phyloP scores from a whole-genome alignment of 2,888 invertebrate species.

The Palloptera scutellata region DNA sequence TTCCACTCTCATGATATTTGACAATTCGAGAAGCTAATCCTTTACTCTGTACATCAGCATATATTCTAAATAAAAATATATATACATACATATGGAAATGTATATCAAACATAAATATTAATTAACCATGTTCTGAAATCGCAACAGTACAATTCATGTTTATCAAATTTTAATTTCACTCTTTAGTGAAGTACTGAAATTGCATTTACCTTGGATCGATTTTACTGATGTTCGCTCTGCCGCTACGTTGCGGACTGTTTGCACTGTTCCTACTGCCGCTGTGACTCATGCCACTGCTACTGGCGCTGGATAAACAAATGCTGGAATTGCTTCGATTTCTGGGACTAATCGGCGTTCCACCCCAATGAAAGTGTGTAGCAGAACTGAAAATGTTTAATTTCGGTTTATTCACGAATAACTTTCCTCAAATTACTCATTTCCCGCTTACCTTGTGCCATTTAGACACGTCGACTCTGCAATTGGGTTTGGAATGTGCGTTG shows the following conservation, averaged over 20 bases:
- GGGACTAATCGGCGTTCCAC: slow-evolving; percentile 44
- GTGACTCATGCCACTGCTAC: neutral
- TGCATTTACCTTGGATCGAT: slow-evolving; percentile 55
- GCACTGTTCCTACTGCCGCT: slow-evolving; percentile 27
- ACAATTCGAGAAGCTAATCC: slow-evolving; percentile 66
- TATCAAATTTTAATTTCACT: neutral
- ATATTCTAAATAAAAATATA: slow-evolving; percentile 49
- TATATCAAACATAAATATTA: no score
- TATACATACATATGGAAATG: no score
- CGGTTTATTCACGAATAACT: neutral
- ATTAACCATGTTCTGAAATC: no score
- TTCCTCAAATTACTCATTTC: neutral
- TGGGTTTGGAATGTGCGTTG: slow-evolving; percentile 51
- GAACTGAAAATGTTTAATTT: slow-evolving; percentile 28
- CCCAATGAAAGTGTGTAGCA: slow-evolving; percentile 44
- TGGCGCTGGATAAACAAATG: slow-evolving; percentile 31
- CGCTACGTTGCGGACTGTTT: slow-evolving; percentile 32
- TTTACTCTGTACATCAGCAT: slow-evolving; percentile 67
- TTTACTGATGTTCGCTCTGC: slow-evolving; percentile 46
- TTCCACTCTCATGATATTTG: slow-evolving; percentile 63
- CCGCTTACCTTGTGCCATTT: slow-evolving; percentile 47
- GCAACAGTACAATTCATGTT: no score
- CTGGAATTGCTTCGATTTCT: slow-evolving; percentile 44
- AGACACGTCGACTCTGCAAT: slow-evolving; percentile 61
- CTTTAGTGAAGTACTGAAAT: no score